Conservation (phyloP, 2,797 vertebrate genomes). For the Tenualosa thibaudeaui region DNA sequence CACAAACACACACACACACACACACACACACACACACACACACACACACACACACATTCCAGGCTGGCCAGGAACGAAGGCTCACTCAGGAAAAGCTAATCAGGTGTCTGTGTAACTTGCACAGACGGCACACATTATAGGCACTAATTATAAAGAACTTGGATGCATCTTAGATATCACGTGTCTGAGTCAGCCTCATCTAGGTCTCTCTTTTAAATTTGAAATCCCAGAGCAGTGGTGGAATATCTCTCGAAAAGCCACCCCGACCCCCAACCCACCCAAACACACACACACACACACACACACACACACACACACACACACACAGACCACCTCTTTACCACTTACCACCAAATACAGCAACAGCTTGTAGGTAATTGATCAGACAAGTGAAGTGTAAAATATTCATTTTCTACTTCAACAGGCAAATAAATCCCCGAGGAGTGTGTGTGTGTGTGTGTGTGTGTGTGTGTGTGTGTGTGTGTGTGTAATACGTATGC, state of each 20-base stretch:
- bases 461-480: constrained; percentile 85
- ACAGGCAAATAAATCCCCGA: constrained; percentile 98
- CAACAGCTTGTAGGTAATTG: constrained; percentile 99
- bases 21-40: constrained; percentile 25
- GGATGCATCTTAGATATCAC: background rate
- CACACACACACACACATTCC: constrained; percentile 26
- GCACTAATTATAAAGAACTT: background rate
- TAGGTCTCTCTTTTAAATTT: background rate
- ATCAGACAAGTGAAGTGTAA: constrained; percentile 99
- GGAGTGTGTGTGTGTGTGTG: constrained; percentile 91
- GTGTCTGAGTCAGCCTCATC: background rate
- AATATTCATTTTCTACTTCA: constrained; percentile 99
- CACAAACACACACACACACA: constrained; percentile 21
- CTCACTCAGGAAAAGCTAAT: constrained; percentile 76
- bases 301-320: constrained; percentile 55
- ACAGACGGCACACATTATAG: constrained; percentile 80
- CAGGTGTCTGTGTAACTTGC: constrained; percentile 71
- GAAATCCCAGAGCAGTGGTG: background rate
- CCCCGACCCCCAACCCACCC: constrained; percentile 36
- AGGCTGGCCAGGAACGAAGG: constrained; percentile 72
- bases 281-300: constrained; percentile 40
- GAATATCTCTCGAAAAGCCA: background rate
- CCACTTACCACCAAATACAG: constrained; percentile 91
- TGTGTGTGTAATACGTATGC: constrained; percentile 67
- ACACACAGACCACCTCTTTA: constrained; percentile 66